Evolutionary conservation across 2,113 vertebrate genomes (phyloP).

Genomic region (Corythaeola cristata): DNA sequence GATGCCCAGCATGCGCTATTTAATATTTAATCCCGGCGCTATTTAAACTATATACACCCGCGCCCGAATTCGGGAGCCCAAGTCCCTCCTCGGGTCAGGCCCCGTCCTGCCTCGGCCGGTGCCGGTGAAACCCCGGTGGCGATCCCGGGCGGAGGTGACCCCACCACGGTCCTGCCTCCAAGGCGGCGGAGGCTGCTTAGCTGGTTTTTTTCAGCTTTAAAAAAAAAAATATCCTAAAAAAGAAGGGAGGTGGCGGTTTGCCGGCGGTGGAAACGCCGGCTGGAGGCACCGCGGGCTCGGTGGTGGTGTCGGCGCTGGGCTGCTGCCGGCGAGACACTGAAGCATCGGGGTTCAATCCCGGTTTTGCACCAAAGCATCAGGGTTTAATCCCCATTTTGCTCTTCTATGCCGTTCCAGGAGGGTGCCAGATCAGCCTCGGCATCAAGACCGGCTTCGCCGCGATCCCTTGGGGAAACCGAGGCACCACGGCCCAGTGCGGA

Average conservation of each 20-base stretch:
- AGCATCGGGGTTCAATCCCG: background rate
- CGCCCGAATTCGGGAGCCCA: background rate
- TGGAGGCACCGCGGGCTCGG: background rate
- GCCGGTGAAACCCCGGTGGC: background rate
- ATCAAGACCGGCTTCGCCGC: rapidly evolving
- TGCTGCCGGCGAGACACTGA: background rate
- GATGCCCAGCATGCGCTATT: background rate
- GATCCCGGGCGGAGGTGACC: background rate
- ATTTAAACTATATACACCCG: slow-evolving; percentile 38
- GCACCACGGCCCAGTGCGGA: background rate
- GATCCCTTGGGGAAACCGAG: background rate
- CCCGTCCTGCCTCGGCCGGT: background rate
- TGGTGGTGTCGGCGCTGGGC: background rate
- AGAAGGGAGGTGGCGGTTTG: background rate
- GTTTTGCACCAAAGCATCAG: background rate
- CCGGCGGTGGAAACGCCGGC: background rate
- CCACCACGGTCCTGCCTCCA: background rate
- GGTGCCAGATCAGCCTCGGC: background rate
- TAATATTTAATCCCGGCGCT: slow-evolving; percentile 14
- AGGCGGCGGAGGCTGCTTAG: background rate
- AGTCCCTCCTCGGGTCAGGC: background rate
- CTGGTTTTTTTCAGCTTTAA: background rate
- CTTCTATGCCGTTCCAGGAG: background rate
- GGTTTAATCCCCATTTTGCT: background rate
- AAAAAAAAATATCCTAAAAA: background rate